Conservation (phyloP, 2,797 vertebrate genomes). For the Ctenochaetus hawaiiensis region DNA sequence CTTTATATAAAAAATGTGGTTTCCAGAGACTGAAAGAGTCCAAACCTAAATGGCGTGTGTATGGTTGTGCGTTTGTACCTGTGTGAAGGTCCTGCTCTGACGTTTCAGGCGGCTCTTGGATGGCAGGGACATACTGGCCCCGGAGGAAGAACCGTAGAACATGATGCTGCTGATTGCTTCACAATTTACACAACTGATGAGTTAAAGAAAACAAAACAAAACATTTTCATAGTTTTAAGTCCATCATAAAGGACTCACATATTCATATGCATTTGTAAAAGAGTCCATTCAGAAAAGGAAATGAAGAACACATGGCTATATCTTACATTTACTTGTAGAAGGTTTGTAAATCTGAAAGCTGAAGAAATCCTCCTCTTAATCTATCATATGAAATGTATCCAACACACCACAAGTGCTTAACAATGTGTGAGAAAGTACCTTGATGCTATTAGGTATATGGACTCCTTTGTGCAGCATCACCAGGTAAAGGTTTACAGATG, state of each 20-base stretch:
- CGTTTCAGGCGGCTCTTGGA: conserved; percentile 93
- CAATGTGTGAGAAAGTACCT: conserved; percentile 47
- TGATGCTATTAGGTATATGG: conserved; percentile 27
- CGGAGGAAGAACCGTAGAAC: conserved; percentile 94
- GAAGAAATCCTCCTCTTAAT: conserved; percentile 42
- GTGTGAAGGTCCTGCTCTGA: conserved; percentile 93
- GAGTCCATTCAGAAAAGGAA: conserved; percentile 9
- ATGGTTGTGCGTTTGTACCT: conserved; percentile 67
- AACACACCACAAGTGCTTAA: background rate
- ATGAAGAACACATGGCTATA: conserved; percentile 15
- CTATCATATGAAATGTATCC: background rate
- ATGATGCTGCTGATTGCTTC: conserved; percentile 78
- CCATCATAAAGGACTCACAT: background rate
- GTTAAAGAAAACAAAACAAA: conserved; percentile 23
- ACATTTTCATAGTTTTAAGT: background rate
- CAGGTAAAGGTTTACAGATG: conserved; percentile 36
- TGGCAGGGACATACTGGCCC: conserved; percentile 92
- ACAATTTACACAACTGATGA: conserved; percentile 55
- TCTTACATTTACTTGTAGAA: conserved; percentile 33
- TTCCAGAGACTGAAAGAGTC: no score
- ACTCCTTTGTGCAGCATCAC: conserved; percentile 40
- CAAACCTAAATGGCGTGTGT: background rate
- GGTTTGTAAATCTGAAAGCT: conserved; percentile 45
- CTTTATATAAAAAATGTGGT: no score
- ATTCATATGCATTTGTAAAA: background rate